Conservation (phyloP, 2,113 vertebrate species). For the Cynopterus brachyotis region DNA sequence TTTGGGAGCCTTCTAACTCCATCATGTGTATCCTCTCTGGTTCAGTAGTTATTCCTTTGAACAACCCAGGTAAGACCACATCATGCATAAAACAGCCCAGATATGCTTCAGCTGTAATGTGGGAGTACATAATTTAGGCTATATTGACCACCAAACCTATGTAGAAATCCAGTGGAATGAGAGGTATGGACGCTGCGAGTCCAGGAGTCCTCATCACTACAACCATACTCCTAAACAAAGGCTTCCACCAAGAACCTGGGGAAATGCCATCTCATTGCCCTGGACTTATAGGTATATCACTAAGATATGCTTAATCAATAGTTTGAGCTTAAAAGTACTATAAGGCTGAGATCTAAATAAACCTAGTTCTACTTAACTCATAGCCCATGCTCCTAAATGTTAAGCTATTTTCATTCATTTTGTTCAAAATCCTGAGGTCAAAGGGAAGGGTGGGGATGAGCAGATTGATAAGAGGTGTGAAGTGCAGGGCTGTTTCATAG, state of each 20-base stretch:
- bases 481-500: background rate
- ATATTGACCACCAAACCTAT: background rate
- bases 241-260: background rate
- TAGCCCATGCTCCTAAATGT: background rate
- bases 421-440: slow-evolving; percentile 19
- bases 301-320: background rate
- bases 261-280: background rate
- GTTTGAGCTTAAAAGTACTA: background rate
- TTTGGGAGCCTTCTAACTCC: background rate
- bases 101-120: background rate
- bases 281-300: background rate
- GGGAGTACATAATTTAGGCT: background rate
- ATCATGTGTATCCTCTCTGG: background rate
- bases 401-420: slow-evolving; percentile 27
- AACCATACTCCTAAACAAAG: background rate
- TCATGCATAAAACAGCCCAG: background rate
- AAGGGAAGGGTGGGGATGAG: background rate
- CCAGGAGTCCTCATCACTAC: background rate
- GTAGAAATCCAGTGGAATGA: background rate
- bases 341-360: slow-evolving; percentile 37
- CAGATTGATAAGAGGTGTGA: background rate
- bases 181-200: background rate
- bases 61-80: background rate
- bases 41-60: slow-evolving; percentile 9
- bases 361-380: background rate